Conservation (phyloP, 2,113 vertebrate genomes). For the Ranitomeya imitator region DNA sequence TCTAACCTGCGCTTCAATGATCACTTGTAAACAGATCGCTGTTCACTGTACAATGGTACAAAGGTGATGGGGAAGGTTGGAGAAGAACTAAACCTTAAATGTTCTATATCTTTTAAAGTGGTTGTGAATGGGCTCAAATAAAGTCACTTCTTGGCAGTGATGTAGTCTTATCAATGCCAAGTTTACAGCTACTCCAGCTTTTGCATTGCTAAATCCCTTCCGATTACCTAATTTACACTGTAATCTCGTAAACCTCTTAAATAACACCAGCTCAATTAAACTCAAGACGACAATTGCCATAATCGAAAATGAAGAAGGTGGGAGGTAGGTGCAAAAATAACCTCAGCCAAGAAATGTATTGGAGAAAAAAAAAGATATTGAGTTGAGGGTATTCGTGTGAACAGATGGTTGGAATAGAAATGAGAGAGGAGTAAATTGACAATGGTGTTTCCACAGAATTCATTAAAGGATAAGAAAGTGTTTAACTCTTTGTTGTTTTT, state of each 20-base stretch:
- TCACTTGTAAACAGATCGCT: background rate
- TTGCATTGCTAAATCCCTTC: background rate
- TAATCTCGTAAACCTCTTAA: background rate
- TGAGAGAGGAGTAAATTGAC: conserved; percentile 19
- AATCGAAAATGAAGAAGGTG: background rate
- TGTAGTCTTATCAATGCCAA: background rate
- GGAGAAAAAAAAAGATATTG: background rate
- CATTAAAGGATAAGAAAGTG: background rate
- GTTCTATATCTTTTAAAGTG: background rate
- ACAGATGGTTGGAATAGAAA: conserved; percentile 45
- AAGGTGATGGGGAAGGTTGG: background rate
- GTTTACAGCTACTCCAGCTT: background rate
- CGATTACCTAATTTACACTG: background rate
- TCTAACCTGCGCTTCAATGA: background rate
- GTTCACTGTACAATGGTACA: background rate
- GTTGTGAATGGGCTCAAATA: background rate
- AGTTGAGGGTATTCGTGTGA: background rate
- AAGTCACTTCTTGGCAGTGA: background rate
- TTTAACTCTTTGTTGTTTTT: conserved; percentile 26
- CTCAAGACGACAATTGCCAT: background rate
- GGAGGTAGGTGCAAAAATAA: conserved; percentile 34
- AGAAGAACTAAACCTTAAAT: background rate
- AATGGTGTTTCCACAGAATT: conserved; percentile 13
- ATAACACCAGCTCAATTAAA: background rate
- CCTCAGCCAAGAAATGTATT: conserved; percentile 1